These are phyloP conservation scores for Vanacampus margaritifer DNA, from an alignment of 2,113 vertebrate species.

Conservation along the genomic window DNA sequence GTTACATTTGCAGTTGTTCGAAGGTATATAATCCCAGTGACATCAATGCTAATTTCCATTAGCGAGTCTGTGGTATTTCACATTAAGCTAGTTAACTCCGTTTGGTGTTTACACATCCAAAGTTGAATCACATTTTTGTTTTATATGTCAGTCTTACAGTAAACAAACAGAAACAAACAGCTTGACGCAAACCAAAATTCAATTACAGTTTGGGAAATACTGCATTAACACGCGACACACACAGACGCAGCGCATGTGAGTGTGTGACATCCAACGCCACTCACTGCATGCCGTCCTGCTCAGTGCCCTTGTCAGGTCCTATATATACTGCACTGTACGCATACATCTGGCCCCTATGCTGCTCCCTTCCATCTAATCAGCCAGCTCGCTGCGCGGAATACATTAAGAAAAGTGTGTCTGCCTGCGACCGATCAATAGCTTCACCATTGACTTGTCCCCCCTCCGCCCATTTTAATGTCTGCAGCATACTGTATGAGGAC, in stretches of 20 bases:
- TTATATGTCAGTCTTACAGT: too few species aligned
- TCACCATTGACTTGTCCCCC: neutral
- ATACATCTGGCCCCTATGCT: slow-evolving; percentile 47
- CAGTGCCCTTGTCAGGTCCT: slow-evolving; percentile 49
- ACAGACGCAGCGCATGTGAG: slow-evolving; percentile 23
- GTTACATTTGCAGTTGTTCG: too few species aligned
- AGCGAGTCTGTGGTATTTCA: neutral
- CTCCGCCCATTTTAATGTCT: slow-evolving; percentile 9
- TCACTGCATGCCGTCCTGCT: slow-evolving; percentile 46
- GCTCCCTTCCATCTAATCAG: slow-evolving; percentile 64
- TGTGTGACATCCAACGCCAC: slow-evolving; percentile 36
- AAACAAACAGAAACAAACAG: too few species aligned
- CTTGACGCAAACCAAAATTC: too few species aligned
- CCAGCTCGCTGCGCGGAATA: slow-evolving; percentile 24
- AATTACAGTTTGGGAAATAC: neutral
- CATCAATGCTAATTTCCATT: neutral
- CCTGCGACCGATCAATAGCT: slow-evolving; percentile 1
- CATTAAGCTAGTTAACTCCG: neutral
- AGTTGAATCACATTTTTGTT: too few species aligned
- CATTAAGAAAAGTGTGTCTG: slow-evolving; percentile 10
- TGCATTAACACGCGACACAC: neutral
- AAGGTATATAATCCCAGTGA: neutral
- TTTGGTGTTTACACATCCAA: too few species aligned
- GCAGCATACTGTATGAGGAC: neutral
- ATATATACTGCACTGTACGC: slow-evolving; percentile 33